Conservation (phyloP, 2,888 invertebrate species). For the Teleiodes luculella region DNA sequence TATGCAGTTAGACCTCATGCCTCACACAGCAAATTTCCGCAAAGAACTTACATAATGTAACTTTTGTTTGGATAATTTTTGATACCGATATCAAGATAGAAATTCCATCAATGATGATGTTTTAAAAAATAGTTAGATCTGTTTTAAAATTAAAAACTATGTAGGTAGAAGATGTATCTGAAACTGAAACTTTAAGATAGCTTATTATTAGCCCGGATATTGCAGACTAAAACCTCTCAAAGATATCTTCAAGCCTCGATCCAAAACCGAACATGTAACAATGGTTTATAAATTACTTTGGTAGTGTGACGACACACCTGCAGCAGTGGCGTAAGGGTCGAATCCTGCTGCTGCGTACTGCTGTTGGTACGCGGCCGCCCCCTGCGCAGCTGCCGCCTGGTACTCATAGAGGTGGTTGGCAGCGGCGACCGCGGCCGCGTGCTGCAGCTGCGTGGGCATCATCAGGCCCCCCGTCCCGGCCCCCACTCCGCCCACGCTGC, state of each 20-base stretch:
- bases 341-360: constrained; percentile 87
- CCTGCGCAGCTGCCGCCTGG: constrained; percentile 86
- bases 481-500: constrained; percentile 80
- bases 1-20: no score
- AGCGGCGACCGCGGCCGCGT: constrained; percentile 87
- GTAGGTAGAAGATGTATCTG: no score
- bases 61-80: no score
- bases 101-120: no score
- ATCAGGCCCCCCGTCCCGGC: constrained; percentile 83
- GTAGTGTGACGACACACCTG: constrained; percentile 69
- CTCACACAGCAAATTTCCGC: no score
- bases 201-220: no score
- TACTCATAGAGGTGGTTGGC: constrained; percentile 91
- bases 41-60: no score
- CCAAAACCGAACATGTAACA: not conserved
- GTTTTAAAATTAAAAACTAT: no score
- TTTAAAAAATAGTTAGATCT: no score
- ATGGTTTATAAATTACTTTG: not conserved
- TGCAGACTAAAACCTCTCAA: no score
- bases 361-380: constrained; percentile 83
- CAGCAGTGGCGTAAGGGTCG: constrained; percentile 86
- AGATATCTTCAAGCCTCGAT: not conserved
- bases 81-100: no score
- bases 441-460: constrained; percentile 83
- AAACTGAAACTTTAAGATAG: no score